These are phyloP conservation scores for Microtus pennsylvanicus DNA, from an alignment of 2,113 vertebrate genomes.

Conservation along the genomic window DNA sequence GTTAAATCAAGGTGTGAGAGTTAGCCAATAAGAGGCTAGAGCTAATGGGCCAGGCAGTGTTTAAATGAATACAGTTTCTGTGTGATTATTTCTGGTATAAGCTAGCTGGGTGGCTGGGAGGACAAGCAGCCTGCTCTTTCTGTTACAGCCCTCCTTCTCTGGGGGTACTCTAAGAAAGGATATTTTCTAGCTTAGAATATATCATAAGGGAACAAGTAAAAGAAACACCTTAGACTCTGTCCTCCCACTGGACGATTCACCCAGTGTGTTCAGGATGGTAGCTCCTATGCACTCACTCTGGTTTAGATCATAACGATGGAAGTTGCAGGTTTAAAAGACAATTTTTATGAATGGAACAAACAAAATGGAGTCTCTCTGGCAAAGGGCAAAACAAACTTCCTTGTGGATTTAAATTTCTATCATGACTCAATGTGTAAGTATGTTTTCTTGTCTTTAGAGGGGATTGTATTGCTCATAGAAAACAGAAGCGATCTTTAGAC, in stretches of 20 bases:
- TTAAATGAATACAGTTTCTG: no score
- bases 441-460: background rate
- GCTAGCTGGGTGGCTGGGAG: no score
- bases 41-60: no score
- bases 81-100: no score
- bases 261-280: background rate
- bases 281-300: background rate
- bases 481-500: background rate
- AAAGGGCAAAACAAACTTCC: background rate
- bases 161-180: background rate
- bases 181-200: background rate
- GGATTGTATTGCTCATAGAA: background rate
- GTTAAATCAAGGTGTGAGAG: no score
- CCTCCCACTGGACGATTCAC: background rate
- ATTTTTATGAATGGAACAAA: background rate
- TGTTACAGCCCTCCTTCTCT: background rate
- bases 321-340: background rate
- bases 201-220: background rate
- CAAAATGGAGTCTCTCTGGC: background rate
- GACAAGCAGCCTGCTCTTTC: no score
- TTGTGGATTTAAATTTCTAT: background rate
- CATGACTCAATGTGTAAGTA: background rate
- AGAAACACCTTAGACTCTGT: background rate
- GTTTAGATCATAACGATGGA: background rate
- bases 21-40: no score